Evolutionary conservation across 2,113 vertebrate species (phyloP).

Genomic region (Strix aluco): DNA sequence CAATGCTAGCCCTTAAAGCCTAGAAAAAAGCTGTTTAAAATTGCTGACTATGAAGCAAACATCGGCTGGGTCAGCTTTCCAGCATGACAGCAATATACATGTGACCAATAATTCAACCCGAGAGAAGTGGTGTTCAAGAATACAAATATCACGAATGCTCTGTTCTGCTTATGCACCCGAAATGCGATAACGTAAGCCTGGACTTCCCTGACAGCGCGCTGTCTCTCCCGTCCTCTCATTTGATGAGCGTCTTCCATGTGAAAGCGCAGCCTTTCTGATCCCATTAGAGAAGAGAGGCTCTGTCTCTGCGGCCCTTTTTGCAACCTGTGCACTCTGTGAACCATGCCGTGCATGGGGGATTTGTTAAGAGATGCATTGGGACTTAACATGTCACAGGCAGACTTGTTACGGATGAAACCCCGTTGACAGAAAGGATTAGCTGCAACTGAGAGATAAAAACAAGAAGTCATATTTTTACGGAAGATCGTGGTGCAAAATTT

Average conservation of each 20-base stretch:
- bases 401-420: background rate
- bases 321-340: background rate
- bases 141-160: background rate
- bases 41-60: background rate
- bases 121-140: background rate
- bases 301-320: background rate
- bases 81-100: background rate
- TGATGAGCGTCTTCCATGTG: background rate
- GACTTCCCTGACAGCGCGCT: background rate
- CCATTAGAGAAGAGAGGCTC: background rate
- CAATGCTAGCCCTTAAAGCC: background rate
- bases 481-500: background rate
- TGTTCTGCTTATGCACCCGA: background rate
- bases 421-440: background rate
- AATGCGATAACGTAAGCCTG: background rate
- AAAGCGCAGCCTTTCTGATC: background rate
- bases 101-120: background rate
- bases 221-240: background rate
- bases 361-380: background rate
- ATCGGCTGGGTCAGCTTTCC: background rate
- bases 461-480: background rate
- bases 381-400: background rate
- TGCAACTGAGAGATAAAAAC: background rate
- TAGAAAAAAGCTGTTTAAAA: background rate
- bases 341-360: accelerated